These are phyloP conservation scores for Chionoecetes opilio DNA, from an alignment of 1,140 invertebrate species.

Conservation along the genomic window DNA sequence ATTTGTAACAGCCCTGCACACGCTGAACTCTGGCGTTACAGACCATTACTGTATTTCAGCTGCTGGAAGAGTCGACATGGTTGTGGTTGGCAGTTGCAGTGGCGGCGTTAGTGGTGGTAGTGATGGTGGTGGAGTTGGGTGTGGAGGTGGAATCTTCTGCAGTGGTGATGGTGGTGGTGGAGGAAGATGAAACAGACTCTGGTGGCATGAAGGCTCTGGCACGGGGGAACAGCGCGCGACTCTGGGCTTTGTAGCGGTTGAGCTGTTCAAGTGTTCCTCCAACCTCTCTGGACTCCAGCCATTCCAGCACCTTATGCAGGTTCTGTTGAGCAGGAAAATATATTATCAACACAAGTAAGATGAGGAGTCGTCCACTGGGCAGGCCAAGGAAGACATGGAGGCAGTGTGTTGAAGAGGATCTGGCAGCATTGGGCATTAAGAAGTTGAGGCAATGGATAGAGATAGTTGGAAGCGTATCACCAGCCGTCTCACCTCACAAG, in stretches of 20 bases:
- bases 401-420: too few species aligned
- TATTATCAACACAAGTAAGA: not conserved
- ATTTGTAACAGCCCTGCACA: conserved; percentile 54
- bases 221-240: conserved; percentile 88
- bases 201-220: conserved; percentile 83
- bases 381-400: too few species aligned
- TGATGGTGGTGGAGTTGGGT: conserved; percentile 35
- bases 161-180: conserved; percentile 58
- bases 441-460: too few species aligned
- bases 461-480: too few species aligned
- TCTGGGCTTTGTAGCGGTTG: conserved; percentile 88
- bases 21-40: conserved; percentile 48
- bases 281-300: conserved; percentile 91
- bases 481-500: too few species aligned
- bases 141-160: conserved; percentile 47
- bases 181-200: conserved; percentile 80
- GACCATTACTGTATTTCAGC: conserved; percentile 63
- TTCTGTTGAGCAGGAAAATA: conserved; percentile 85
- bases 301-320: conserved; percentile 90
- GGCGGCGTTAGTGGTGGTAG: conserved; percentile 54
- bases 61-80: conserved; percentile 70
- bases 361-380: too few species aligned
- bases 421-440: too few species aligned
- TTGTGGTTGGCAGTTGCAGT: conserved; percentile 63
- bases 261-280: conserved; percentile 89